These are phyloP conservation scores for Agrilus mali DNA, from an alignment of 2,888 invertebrate species.

Conservation along the genomic window DNA sequence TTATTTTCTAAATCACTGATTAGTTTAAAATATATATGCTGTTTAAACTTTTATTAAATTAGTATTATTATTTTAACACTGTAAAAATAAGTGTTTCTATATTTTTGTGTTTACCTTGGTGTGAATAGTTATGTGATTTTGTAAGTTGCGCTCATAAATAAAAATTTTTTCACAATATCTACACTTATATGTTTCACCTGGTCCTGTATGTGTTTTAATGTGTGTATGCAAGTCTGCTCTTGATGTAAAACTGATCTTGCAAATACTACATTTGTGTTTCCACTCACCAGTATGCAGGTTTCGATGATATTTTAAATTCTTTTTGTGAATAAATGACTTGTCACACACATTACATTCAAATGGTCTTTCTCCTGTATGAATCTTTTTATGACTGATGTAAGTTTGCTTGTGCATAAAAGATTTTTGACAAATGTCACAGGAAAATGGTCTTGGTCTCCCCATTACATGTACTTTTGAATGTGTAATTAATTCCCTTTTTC, in stretches of 20 bases:
- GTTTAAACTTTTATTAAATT: no score
- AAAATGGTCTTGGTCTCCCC: conserved; percentile 12
- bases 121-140: no score
- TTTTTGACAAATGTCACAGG: conserved; percentile 20
- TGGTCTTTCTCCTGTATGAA: conserved; percentile 17
- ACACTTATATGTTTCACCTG: no score
- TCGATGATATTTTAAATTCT: conserved; percentile 18
- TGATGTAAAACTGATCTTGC: conserved; percentile 19
- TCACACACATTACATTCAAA: conserved; percentile 19
- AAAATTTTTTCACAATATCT: no score
- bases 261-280: conserved; percentile 22
- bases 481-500: no score
- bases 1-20: no score
- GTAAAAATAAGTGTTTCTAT: no score
- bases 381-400: conserved; percentile 20
- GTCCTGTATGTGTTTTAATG: conserved; percentile 20
- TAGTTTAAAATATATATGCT: no score
- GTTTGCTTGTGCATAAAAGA: conserved; percentile 20
- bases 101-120: no score
- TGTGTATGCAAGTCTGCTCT: conserved; percentile 21
- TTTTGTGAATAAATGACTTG: conserved; percentile 20
- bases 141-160: no score
- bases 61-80: no score
- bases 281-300: conserved; percentile 21
- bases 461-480: no score